A percentile compares a stretch with the other conserved stretches of the same genome.
Evolutionary conservation across 2,888 invertebrate species (phyloP).

Genomic region (Drosophila heteroneura): DNA sequence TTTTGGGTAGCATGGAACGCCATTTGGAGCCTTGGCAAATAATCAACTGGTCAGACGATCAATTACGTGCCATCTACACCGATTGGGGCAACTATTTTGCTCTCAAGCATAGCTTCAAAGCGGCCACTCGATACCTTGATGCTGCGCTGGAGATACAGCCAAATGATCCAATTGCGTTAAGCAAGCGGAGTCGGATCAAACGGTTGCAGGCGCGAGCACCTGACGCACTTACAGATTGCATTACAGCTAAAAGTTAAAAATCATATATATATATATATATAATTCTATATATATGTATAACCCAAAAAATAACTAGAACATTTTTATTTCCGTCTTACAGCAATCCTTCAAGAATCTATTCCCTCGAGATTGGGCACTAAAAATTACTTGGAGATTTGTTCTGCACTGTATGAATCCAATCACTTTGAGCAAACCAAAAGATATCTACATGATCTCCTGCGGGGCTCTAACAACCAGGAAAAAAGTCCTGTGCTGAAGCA

Average conservation of each 20-base stretch:
- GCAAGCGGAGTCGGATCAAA: slow-evolving; percentile 72
- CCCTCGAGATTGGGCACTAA: slow-evolving; percentile 28
- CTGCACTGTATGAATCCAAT: slow-evolving; percentile 80
- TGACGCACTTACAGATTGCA: slow-evolving; percentile 70
- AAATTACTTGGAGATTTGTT: slow-evolving; percentile 75
- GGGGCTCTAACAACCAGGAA: slow-evolving; percentile 59
- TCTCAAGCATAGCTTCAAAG: slow-evolving; percentile 61
- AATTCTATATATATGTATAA: no score
- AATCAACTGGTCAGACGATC: slow-evolving; percentile 69
- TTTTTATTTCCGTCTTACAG: slow-evolving; percentile 23
- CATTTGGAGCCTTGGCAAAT: slow-evolving; percentile 74
- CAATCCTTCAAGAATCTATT: slow-evolving; percentile 9
- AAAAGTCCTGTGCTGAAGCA: slow-evolving; percentile 65
- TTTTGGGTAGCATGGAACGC: slow-evolving; percentile 15
- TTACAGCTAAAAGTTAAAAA: slow-evolving; percentile 68
- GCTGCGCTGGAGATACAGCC: slow-evolving; percentile 71
- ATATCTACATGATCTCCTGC: slow-evolving; percentile 62
- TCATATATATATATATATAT: not conserved
- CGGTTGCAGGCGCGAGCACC: slow-evolving; percentile 72
- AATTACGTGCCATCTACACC: slow-evolving; percentile 72
- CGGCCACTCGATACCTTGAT: slow-evolving; percentile 71
- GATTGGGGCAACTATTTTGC: slow-evolving; percentile 81
- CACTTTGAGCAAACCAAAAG: slow-evolving; percentile 77
- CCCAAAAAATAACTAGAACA: not conserved
- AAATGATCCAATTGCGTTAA: slow-evolving; percentile 61